Base-by-base conservation (phyloP, 2,113 vertebrate genomes). In the Speoplatyrhinus poulsoni region DNA sequence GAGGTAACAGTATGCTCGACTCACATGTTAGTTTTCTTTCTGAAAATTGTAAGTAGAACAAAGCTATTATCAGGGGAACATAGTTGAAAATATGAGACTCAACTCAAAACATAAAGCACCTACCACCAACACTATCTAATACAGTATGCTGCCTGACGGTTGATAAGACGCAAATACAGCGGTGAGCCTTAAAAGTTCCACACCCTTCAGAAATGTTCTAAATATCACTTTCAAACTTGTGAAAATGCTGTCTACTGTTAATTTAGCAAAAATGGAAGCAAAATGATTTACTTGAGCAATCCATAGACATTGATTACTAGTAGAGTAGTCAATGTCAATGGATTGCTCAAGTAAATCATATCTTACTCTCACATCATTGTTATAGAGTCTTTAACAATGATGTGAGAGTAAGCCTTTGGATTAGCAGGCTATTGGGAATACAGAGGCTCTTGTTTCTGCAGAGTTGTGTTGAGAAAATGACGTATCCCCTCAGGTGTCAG, bases 291-390 rank as follows among this genome's bases (percentile, higher is more conserved):
- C 65, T 66, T 70, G 48, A 69, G 69, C 62, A 56, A 46, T 67
- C 67, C 62, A 62, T 63, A 76, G 36, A 73, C 59, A 67, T 73
- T 75, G 49, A 62, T 33, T 72, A 69, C 60, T 62, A 26, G 26
- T 26, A 26, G 26, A 62, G 60, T 69, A 72, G 26, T 62, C 49
- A 75, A 73, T 67, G 59, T 73, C 36, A 79, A 63, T 62, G 59
- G 67, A 67, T 46, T 56, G 62, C 69, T 69, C 48, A 70, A 66
- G 65, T 49, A 75, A 68, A 67, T 16, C 0, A 49, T 60, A 26
- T 2, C 26, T 26, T 26, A 3, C 26, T 26, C 26, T 26, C 26
- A 26, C 26, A 26, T 26, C 26, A 26, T 26, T 26, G 26, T 26
- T 26, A 26, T 26, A 26, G 26, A 26, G 26, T 26, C 10, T 63